Base-by-base conservation (phyloP, 1,140 invertebrate species). In the Procambarus clarkii region DNA sequence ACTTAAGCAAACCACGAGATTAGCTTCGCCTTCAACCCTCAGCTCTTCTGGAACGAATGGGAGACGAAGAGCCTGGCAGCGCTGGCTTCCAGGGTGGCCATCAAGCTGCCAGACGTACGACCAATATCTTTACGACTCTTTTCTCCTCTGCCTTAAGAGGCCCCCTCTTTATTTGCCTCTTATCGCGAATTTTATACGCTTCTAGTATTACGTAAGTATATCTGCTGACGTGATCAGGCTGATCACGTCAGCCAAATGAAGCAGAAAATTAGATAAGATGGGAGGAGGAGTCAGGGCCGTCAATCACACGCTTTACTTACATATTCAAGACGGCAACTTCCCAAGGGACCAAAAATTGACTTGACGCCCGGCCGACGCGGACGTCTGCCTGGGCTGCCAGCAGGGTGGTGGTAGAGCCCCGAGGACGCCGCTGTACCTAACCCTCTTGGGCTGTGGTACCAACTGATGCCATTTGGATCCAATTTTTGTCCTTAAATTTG, bases 41-140 rank as follows among this genome's bases (percentile, higher is more conserved):
- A 4, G 7, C 69, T 74, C 69, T 34, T 11, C 69, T 34, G 69
- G n/a, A 74, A 74, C 69, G 69, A 74, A 74, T 74, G 24, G n/a
- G 21, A 74, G 69, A 74, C 34, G 69, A 74, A 74, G 69, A 74
- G 21, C 11, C 21, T 74, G 69, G 69, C 69, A 74, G 69, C 69
- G 24, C n/a, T 34, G 69, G 69, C 69, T 24, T 74, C 69, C 24
- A 74, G 69, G 21, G 69, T 74, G 69, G 69, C 21, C 69, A 74
- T 74, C 69, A 74, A 34, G n/a, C 1, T 74, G 69, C 69, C 69
- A 74, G 69, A 74, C 69, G 69, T 74, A 74, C 69, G 69, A 74
- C 60, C 60, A 21, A 74, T 11, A 74, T 7, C n/a, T 4, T 74
- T 74, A 34, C 69, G n/a, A 74, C 69, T 74, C n/a, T 21, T 34